Evolutionary conservation across 2,113 vertebrate species (phyloP), one percentile per base, ranked within the genome.

Genomic region (Crotalus helleri): DNA sequence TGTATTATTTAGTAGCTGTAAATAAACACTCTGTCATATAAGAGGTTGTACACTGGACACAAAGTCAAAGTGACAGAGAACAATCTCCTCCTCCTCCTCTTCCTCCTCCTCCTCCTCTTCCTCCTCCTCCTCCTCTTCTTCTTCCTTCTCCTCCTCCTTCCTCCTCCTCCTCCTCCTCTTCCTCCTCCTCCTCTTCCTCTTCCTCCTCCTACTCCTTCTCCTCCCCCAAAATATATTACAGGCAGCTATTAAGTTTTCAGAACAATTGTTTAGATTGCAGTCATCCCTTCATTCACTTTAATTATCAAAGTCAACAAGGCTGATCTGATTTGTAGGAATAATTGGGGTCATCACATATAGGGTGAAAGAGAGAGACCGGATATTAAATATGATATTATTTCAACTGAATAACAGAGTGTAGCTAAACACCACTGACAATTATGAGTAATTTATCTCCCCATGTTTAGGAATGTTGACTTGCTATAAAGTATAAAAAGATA

Each of bases 241-340:
- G 33, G 5, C 94, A 90, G 91, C 90, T 64, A 24, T 95, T 95
- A 93, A 58, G 90, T 64, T 92, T 89, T 1, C 89, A 95, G 94
- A 58, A 94, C 88, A 93, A 61, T 29, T 93, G 54, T 93, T 95
- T 93, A 90, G 61, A 95, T 93, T 94, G 93, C 29, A 90, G 39
- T 94, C 24, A 58, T 87, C 94, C 95, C 94, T 94, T 94, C 23
- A 0, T 95, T 94, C 92, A 88, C 94, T 93, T 94, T 96, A 96
- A 97, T 97, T 95, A 97, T 92, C 96, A 95, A 96, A 96, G 94
- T 94, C 96, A 97, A 96, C 93, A 97, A 96, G 94, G 94, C 93
- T 97, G 97, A 97, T 97, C 95, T 96, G 96, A 97, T 97, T 96
- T 98, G 94, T 94, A 96, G 95, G 92, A 97, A 96, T 97, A 97